A percentile compares a stretch with the other conserved stretches of the same genome.
Evolutionary conservation across 2,113 vertebrate species (phyloP).

Genomic region (Tetraodon nigroviridis): DNA sequence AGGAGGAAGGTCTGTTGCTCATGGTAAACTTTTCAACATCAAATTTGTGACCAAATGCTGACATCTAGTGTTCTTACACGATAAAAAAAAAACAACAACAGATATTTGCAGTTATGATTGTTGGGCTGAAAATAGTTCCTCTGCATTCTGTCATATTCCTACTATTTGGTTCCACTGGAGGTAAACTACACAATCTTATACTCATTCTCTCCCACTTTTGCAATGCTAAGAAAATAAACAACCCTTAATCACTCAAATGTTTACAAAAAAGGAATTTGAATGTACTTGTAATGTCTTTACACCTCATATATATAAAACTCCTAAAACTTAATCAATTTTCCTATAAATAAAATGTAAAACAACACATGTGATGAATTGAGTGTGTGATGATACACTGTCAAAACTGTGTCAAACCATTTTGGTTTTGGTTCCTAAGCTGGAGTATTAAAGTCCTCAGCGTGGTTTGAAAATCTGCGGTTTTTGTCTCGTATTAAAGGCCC

Average conservation of each 20-base stretch:
- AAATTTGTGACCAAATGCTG: constrained; percentile 32
- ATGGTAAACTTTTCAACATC: background rate
- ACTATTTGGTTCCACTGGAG: too few species aligned
- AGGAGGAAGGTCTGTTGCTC: too few species aligned
- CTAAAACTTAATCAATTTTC: background rate
- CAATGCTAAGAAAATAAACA: too few species aligned
- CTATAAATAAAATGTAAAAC: background rate
- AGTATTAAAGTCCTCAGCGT: background rate
- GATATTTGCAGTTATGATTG: background rate
- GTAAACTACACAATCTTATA: too few species aligned
- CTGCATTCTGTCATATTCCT: too few species aligned
- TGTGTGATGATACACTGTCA: background rate
- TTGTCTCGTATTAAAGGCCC: background rate
- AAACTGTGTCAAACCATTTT: background rate
- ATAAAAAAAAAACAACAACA: constrained; percentile 13
- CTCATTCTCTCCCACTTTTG: too few species aligned
- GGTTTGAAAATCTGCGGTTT: background rate
- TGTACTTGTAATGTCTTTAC: too few species aligned
- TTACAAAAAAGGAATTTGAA: too few species aligned
- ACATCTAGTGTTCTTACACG: constrained; percentile 35
- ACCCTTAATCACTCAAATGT: too few species aligned
- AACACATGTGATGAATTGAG: background rate
- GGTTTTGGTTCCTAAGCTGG: background rate
- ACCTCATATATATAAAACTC: background rate
- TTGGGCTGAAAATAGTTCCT: too few species aligned